A percentile compares a stretch with the other conserved stretches of the same genome.
phyloP scores from a whole-genome alignment of 2,113 vertebrate genomes.

The Platysteira castanea region DNA sequence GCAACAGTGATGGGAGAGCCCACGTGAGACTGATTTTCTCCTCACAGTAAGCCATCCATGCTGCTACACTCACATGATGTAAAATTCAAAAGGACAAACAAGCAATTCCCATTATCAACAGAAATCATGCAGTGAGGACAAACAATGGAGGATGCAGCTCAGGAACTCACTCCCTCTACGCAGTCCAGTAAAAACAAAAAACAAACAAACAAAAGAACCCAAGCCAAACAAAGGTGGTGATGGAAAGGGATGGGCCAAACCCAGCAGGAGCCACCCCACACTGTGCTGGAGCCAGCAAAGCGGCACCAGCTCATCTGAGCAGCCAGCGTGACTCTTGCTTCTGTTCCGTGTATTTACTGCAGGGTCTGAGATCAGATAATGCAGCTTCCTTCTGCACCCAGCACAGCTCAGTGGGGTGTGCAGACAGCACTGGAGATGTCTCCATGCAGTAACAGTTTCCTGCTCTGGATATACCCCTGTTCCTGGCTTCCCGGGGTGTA shows the following conservation, averaged over 20 bases:
- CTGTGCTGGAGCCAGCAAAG: slow-evolving; percentile 18
- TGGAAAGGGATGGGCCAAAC: neutral
- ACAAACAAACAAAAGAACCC: neutral
- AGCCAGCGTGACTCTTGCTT: neutral
- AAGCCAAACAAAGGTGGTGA: neutral
- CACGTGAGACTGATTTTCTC: neutral
- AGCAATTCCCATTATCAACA: neutral
- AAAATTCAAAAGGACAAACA: neutral
- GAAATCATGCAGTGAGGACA: neutral
- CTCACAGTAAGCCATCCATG: neutral
- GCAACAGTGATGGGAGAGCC: neutral
- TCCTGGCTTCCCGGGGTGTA: rapidly evolving
- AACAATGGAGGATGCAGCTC: neutral
- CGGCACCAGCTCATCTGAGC: neutral
- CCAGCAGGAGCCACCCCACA: neutral
- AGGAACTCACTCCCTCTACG: neutral
- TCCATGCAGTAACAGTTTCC: neutral
- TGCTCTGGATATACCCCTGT: neutral
- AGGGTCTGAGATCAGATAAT: neutral
- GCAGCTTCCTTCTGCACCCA: neutral
- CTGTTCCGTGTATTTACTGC: neutral
- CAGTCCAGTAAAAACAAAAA: neutral
- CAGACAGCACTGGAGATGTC: neutral
- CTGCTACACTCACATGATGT: neutral
- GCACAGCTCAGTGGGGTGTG: neutral